A percentile compares a stretch with the other conserved stretches of the same genome.
Evolutionary conservation across 2,113 vertebrate genomes (phyloP).

Genomic region (Lepidothrix coronata): DNA sequence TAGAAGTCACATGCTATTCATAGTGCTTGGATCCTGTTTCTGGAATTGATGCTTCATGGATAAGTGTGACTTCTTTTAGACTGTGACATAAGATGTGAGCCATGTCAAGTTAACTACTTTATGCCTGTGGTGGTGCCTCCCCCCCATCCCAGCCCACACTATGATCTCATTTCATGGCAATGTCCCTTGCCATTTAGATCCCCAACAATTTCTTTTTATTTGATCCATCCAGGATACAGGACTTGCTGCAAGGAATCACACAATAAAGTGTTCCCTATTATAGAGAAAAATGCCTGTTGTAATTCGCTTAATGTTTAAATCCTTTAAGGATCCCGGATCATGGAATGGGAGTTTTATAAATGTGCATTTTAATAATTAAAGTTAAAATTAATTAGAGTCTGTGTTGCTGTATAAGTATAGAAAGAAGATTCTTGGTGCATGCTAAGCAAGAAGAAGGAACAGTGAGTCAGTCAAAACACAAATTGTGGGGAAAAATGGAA

Average conservation of each 20-base stretch:
- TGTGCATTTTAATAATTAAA: not conserved
- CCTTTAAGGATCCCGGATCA: not conserved
- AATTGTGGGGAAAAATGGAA: not conserved
- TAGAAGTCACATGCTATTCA: not conserved
- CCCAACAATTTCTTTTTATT: not conserved
- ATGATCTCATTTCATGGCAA: not conserved
- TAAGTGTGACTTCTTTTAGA: not conserved
- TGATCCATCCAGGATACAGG: not conserved
- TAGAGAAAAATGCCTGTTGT: not conserved
- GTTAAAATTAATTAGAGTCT: not conserved
- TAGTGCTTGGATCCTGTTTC: not conserved
- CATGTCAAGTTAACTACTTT: not conserved
- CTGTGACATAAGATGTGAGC: not conserved
- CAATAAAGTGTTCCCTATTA: not conserved
- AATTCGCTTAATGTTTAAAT: not conserved
- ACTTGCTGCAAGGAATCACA: not conserved
- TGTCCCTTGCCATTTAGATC: not conserved
- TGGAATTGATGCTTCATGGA: not conserved
- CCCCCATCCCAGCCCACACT: not conserved
- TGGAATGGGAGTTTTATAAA: not conserved
- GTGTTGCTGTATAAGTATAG: not conserved
- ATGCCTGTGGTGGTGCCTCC: not conserved
- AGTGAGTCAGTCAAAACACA: not conserved
- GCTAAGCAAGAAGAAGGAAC: not conserved
- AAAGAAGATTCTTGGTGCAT: not conserved